Evolutionary conservation across 1,140 invertebrate species (phyloP), one percentile per base, ranked within the genome.

Genomic region (Colletes latitarsis): DNA sequence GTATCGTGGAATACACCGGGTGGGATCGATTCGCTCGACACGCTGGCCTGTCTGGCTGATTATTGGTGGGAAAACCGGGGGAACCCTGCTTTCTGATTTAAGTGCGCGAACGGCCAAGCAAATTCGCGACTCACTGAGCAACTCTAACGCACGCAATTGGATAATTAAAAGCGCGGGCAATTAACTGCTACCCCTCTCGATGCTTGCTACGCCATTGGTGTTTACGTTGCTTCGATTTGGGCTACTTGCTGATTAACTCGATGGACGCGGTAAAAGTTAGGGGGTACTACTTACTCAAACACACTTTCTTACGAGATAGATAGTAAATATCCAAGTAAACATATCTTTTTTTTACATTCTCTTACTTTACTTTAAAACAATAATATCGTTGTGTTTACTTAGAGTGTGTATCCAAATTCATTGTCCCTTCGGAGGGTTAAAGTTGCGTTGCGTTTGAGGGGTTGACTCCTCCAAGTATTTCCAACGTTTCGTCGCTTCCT

Each of bases 1-100:
- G 76, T 82, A 84, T 80, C 72, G 75, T 69, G 74, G 73, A 77
- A 81, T 72, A 77, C 66, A n/a, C 17, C 58, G 21, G 10, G 0
- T 12, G 41, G n/a, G 49, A 86, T 86, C 85, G 84, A 87, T 87
- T 64, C 72, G 14, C 0, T 6, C 30, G 46, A 3, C 57, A 21
- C 75, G 21, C 63, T 21, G 19, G 14, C 19, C 21, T 49, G 39
- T 39, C 55, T 46, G 19, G 12, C 19, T 14, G 70, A 14, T 46
- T 46, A 72, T 63, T 52, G 63, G 17, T 49, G 71, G 79, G 63
- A 52, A 57, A 70, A 69, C 10, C 49, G 55, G 8, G 64, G 39
- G 41, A 4, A 39, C 46, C 43, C 17, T 21, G 39, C 15, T 70
- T 62, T n/a, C 57, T 17, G 52, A 78, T 82, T 78, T 53, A 72